Percentiles rank a stretch among this genome's conserved stretches.
phyloP scores from a whole-genome alignment of 2,888 invertebrate genomes.

The Nomada ruficornis region DNA sequence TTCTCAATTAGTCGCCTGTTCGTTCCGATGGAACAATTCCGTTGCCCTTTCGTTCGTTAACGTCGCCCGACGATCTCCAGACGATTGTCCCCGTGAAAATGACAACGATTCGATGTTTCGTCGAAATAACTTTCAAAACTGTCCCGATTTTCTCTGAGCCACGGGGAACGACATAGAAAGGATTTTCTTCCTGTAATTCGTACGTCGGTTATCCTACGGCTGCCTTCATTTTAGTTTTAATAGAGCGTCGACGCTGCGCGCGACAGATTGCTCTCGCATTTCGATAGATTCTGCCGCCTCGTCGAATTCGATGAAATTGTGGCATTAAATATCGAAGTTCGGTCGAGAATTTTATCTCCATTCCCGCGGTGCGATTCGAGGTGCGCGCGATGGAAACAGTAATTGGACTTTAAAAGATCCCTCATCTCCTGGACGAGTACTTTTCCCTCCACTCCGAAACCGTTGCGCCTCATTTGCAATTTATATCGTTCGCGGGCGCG shows the following conservation, averaged over 20 bases:
- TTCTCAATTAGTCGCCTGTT: background rate
- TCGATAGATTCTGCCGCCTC: too few relatives aligned
- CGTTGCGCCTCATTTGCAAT: background rate
- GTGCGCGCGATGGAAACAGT: too few relatives aligned
- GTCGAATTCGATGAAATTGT: too few relatives aligned
- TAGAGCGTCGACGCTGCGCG: too few relatives aligned
- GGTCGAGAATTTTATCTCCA: too few relatives aligned
- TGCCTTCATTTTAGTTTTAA: background rate
- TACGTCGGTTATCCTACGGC: background rate
- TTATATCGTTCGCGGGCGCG: background rate
- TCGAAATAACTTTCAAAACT: conserved; percentile 43
- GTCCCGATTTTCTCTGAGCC: background rate
- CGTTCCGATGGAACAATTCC: background rate
- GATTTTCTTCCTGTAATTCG: background rate
- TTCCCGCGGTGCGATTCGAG: too few relatives aligned
- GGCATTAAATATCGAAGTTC: too few relatives aligned
- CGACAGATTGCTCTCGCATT: too few relatives aligned
- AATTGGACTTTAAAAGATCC: too few relatives aligned
- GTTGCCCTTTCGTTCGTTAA: background rate
- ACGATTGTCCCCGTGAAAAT: conserved; percentile 18
- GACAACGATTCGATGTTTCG: conserved; percentile 21
- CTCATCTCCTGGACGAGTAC: too few relatives aligned
- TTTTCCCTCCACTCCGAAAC: background rate
- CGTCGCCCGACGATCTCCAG: conserved; percentile 3
- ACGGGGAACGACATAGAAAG: too few relatives aligned